Percentiles rank a stretch among this genome's conserved stretches.
These are phyloP conservation scores for Microdon myrmicae DNA, from an alignment of 2,888 invertebrate species.

Conservation along the genomic window DNA sequence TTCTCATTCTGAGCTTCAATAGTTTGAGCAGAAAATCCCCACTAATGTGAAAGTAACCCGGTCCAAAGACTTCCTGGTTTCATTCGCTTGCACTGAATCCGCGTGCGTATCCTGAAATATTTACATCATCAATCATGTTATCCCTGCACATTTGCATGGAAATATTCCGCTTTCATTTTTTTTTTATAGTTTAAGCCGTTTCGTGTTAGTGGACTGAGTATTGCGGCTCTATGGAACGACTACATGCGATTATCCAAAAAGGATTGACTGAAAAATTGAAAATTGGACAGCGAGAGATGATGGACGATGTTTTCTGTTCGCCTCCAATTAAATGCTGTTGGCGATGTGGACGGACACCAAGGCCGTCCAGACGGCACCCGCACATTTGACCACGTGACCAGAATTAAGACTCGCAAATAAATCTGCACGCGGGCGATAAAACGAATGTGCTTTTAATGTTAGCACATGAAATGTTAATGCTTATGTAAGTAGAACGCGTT, in stretches of 20 bases:
- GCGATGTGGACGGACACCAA: too few species aligned
- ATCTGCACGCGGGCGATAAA: slow-evolving; percentile 26
- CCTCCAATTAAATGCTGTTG: slow-evolving; percentile 26
- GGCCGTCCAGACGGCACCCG: not conserved
- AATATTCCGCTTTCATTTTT: slow-evolving; percentile 1
- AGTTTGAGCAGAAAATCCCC: slow-evolving; percentile 9
- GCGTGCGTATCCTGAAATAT: slow-evolving; percentile 45
- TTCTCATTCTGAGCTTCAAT: too few species aligned
- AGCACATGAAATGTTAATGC: slow-evolving; percentile 1
- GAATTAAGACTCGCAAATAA: slow-evolving; percentile 21
- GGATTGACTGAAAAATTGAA: slow-evolving; percentile 51
- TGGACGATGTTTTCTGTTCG: slow-evolving; percentile 44
- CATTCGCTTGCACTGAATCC: slow-evolving; percentile 30
- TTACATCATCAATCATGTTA: slow-evolving; percentile 51
- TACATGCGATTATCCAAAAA: slow-evolving; percentile 45
- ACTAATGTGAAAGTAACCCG: slow-evolving; percentile 33
- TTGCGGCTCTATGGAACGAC: slow-evolving; percentile 26
- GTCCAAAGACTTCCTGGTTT: slow-evolving; percentile 39
- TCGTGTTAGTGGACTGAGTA: too few species aligned
- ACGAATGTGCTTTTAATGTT: not conserved
- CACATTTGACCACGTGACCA: slow-evolving; percentile 17
- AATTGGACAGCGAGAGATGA: slow-evolving; percentile 46
- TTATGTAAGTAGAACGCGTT: not conserved
- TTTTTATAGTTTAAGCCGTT: not conserved
- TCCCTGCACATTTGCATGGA: slow-evolving; percentile 20